These are phyloP conservation scores for Epinotia demarniana DNA, from an alignment of 2,888 invertebrate genomes.

Conservation along the genomic window DNA sequence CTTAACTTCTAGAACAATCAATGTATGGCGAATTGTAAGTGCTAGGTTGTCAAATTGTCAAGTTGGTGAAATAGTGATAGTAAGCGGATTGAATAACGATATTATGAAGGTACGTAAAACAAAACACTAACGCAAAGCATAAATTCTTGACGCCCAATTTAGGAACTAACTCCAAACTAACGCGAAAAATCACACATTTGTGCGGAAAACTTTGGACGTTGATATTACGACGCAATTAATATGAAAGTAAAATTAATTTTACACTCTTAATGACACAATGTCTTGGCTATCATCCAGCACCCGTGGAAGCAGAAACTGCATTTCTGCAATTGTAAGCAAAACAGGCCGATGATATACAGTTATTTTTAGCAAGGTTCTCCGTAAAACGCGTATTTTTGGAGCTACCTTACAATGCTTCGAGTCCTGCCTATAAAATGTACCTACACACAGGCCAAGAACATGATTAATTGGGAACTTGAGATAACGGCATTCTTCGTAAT, in stretches of 20 bases:
- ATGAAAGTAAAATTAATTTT: background rate
- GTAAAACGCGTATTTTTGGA: slow-evolving; percentile 6
- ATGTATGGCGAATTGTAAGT: too few relatives aligned
- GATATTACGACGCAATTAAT: background rate
- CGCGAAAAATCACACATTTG: background rate
- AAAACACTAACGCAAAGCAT: background rate
- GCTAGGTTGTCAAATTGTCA: too few relatives aligned
- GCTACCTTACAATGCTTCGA: too few relatives aligned
- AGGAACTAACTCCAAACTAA: background rate
- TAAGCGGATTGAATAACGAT: background rate
- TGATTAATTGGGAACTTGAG: slow-evolving; percentile 4
- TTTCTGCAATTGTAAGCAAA: background rate
- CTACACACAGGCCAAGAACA: background rate
- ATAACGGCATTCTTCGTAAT: slow-evolving; percentile 2
- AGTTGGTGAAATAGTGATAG: too few relatives aligned
- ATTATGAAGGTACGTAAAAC: background rate
- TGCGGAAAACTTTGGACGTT: background rate
- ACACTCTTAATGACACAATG: background rate
- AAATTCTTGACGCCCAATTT: background rate
- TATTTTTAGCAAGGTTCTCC: background rate
- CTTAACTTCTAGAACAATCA: too few relatives aligned
- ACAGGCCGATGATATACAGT: background rate
- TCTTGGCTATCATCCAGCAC: background rate
- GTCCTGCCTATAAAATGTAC: background rate
- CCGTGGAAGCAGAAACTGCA: background rate